These are phyloP conservation scores for Mesembrinibis cayennensis DNA, from an alignment of 2,113 vertebrate genomes.

Conservation along the genomic window DNA sequence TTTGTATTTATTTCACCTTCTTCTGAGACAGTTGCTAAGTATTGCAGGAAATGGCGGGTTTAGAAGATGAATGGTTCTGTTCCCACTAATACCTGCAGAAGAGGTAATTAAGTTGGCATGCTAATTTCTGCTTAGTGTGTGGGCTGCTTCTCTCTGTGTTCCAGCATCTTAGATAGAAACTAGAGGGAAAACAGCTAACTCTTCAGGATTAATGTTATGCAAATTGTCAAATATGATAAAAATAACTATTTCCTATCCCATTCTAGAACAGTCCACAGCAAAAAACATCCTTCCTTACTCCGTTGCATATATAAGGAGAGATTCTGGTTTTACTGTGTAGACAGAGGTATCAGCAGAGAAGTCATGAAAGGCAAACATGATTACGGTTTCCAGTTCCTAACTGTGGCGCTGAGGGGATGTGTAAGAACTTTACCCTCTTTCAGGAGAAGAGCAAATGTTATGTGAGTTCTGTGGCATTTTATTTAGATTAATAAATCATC, in stretches of 20 bases:
- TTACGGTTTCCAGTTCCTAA: background rate
- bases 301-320: background rate
- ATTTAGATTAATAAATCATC: slow-evolving; percentile 58
- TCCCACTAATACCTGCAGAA: background rate
- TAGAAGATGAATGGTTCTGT: background rate
- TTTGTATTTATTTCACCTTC: background rate
- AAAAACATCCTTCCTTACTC: background rate
- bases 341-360: background rate
- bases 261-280: background rate
- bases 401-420: background rate
- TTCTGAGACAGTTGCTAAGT: background rate
- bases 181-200: background rate
- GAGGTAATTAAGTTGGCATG: background rate
- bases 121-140: background rate
- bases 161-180: background rate
- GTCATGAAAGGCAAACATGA: background rate
- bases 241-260: background rate
- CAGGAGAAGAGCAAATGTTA: background rate
- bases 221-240: background rate
- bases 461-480: background rate
- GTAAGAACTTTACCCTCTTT: background rate
- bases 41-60: background rate
- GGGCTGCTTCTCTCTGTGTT: slow-evolving; percentile 18
- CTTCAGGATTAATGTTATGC: background rate
- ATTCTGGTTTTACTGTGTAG: background rate